Evolutionary conservation across 2,888 invertebrate species (phyloP).

Genomic region (Temnothorax ravouxi): DNA sequence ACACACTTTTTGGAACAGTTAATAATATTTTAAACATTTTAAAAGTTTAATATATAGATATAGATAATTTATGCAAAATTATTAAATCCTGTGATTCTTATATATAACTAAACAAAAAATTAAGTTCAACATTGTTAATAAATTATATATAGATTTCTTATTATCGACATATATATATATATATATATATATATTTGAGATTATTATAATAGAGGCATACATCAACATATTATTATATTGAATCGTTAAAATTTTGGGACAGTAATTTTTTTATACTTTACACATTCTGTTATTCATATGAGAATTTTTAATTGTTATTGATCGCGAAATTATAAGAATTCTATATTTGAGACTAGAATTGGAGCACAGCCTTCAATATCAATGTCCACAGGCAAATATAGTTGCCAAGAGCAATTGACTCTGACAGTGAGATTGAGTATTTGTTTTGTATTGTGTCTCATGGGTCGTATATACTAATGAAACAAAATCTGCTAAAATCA

Average conservation of each 20-base stretch:
- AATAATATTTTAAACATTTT: conserved; percentile 5
- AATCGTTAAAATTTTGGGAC: background rate
- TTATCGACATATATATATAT: background rate
- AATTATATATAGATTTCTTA: conserved; percentile 1
- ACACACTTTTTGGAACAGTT: conserved; percentile 1
- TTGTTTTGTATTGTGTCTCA: conserved; percentile 38
- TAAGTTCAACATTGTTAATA: background rate
- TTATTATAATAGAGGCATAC: background rate
- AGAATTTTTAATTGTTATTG: conserved; percentile 36
- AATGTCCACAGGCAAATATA: conserved; percentile 30
- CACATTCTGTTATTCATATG: background rate
- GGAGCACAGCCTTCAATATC: conserved; percentile 61
- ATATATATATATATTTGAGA: background rate
- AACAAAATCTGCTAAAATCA: background rate
- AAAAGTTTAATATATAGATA: background rate
- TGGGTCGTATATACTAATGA: conserved; percentile 5
- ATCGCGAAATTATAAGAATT: background rate
- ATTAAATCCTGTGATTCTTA: background rate
- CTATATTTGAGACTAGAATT: conserved; percentile 53
- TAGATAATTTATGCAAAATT: background rate
- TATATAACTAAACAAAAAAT: background rate
- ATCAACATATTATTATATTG: background rate
- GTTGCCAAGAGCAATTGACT: conserved; percentile 72
- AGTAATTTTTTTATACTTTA: conserved; percentile 1
- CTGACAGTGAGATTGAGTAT: conserved; percentile 70